Conservation (phyloP, 2,113 vertebrate species). For the Leptosomus discolor region DNA sequence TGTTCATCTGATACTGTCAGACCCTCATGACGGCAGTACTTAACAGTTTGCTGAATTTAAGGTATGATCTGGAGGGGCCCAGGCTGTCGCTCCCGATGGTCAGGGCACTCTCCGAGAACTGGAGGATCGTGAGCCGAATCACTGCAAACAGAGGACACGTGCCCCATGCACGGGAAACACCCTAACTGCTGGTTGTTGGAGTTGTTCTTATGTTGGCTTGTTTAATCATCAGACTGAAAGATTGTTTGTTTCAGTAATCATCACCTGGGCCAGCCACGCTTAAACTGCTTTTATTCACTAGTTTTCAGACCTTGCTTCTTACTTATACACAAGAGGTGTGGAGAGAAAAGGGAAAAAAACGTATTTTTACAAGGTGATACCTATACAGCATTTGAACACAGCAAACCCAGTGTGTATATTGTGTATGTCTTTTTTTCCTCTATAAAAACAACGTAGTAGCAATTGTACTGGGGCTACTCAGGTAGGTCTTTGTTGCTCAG, state of each 20-base stretch:
- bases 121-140: accelerated
- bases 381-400: neutral
- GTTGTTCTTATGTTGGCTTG: neutral
- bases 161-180: neutral
- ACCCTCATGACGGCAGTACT: neutral
- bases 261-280: neutral
- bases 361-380: neutral
- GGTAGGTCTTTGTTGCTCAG: neutral
- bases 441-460: neutral
- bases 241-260: neutral
- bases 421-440: neutral
- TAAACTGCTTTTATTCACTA: neutral
- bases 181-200: neutral
- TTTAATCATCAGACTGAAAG: neutral
- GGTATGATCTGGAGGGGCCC: neutral
- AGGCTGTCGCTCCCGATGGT: neutral
- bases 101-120: neutral
- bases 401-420: neutral
- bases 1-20: neutral
- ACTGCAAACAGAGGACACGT: accelerated
- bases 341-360: neutral
- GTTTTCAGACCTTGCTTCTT: neutral
- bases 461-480: neutral
- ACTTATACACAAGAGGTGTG: neutral
- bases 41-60: neutral